Evolutionary conservation across 2,113 vertebrate genomes (phyloP).

Genomic region (Patagioenas fasciata): DNA sequence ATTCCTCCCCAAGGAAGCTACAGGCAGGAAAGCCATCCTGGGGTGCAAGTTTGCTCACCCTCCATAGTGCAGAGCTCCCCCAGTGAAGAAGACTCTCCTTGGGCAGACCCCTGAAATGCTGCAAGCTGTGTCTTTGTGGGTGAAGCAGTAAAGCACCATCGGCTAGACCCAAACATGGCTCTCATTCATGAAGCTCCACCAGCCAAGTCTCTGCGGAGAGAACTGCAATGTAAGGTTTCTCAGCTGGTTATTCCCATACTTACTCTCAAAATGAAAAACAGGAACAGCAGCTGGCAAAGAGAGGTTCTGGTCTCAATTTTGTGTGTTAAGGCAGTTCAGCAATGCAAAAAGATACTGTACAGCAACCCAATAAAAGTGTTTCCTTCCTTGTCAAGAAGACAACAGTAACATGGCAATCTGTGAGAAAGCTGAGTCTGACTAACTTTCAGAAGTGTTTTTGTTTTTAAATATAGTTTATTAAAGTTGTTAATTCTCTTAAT

Average conservation of each 20-base stretch:
- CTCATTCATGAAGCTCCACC: not conserved
- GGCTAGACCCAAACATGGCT: rapidly evolving
- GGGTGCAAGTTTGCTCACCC: not conserved
- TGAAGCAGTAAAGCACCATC: not conserved
- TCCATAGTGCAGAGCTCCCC: not conserved
- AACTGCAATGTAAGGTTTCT: not conserved
- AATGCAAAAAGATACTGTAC: not conserved
- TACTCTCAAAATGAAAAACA: not conserved
- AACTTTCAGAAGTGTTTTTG: not conserved
- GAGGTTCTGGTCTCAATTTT: not conserved
- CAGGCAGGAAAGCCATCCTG: not conserved
- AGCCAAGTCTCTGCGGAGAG: not conserved
- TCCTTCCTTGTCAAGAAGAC: not conserved
- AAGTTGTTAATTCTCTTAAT: not conserved
- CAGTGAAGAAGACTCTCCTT: not conserved
- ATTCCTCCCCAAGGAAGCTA: not conserved
- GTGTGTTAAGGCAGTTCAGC: not conserved
- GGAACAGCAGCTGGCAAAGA: not conserved
- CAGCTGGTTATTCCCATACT: not conserved
- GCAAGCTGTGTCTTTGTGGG: not conserved
- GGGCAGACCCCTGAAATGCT: not conserved
- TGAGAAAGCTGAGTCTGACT: not conserved
- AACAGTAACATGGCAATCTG: not conserved
- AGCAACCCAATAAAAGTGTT: not conserved
- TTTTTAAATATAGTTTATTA: not conserved